A percentile compares a stretch with the other conserved stretches of the same genome.
Conservation (phyloP, 2,888 invertebrate genomes). For the Noctua fimbriata region DNA sequence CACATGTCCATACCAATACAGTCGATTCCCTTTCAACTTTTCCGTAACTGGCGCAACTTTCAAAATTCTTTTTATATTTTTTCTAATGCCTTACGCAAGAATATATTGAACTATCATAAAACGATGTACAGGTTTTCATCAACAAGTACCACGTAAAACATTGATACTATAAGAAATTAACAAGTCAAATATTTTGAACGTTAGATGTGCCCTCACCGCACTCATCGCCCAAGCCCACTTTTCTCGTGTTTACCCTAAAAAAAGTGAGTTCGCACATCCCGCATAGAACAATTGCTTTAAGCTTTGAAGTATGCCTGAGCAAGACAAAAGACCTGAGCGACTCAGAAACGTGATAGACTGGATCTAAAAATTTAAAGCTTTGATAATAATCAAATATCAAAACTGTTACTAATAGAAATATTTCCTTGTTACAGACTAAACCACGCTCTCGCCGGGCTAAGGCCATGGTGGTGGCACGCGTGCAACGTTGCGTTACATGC, state of each 20-base stretch:
- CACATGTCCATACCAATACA: too few species aligned
- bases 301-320: not conserved
- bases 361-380: too few species aligned
- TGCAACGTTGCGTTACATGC: slow-evolving; percentile 95
- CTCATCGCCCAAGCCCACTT: too few species aligned
- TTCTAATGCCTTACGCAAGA: not conserved
- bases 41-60: too few species aligned
- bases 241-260: not conserved
- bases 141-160: too few species aligned
- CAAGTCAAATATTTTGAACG: too few species aligned
- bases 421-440: slow-evolving; percentile 92
- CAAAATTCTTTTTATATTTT: too few species aligned
- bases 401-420: slow-evolving; percentile 1
- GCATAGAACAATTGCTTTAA: not conserved
- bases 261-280: not conserved
- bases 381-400: not conserved
- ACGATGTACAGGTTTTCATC: not conserved
- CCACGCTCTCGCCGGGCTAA: slow-evolving; percentile 92
- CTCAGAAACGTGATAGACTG: too few species aligned
- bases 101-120: not conserved
- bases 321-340: too few species aligned
- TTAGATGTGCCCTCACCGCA: too few species aligned
- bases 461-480: slow-evolving; percentile 95
- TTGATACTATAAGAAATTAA: too few species aligned
- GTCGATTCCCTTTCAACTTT: too few species aligned